Percentiles rank a stretch among this genome's conserved stretches.
Conservation (phyloP, 2,113 vertebrate species). For the Tylochromis polylepis region DNA sequence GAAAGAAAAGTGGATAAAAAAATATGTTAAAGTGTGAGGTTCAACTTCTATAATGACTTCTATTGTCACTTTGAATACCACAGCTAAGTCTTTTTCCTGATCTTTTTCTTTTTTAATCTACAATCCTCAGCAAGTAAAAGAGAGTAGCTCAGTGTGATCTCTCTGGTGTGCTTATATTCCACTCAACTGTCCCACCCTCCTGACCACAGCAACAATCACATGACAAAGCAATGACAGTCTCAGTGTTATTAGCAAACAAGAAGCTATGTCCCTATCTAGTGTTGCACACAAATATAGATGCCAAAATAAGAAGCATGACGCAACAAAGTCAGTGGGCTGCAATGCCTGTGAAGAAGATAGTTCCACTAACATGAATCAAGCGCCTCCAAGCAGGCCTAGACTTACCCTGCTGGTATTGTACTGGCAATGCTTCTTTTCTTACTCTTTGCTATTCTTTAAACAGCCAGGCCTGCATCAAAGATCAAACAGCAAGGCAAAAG, state of each 20-base stretch:
- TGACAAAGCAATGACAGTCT: background rate
- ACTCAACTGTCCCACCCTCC: background rate
- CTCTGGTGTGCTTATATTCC: background rate
- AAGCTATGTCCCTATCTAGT: background rate
- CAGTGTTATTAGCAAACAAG: background rate
- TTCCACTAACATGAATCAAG: background rate
- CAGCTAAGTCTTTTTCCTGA: background rate
- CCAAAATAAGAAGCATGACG: background rate
- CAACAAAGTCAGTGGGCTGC: background rate
- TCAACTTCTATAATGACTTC: background rate
- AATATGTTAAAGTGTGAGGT: background rate
- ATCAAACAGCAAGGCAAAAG: slow-evolving; percentile 41
- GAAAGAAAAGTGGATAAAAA: background rate
- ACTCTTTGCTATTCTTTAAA: slow-evolving; percentile 18
- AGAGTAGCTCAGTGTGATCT: background rate
- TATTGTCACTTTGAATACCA: background rate
- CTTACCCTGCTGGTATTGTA: background rate
- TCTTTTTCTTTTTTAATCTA: background rate
- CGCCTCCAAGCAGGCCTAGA: background rate
- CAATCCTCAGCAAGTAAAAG: background rate
- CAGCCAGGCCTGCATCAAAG: slow-evolving; percentile 33
- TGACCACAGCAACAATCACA: slow-evolving; percentile 1
- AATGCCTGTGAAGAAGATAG: background rate
- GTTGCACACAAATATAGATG: background rate
- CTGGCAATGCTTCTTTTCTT: background rate